These are phyloP conservation scores for Mimachlamys varia DNA, from an alignment of 2,888 invertebrate genomes.

Conservation along the genomic window DNA sequence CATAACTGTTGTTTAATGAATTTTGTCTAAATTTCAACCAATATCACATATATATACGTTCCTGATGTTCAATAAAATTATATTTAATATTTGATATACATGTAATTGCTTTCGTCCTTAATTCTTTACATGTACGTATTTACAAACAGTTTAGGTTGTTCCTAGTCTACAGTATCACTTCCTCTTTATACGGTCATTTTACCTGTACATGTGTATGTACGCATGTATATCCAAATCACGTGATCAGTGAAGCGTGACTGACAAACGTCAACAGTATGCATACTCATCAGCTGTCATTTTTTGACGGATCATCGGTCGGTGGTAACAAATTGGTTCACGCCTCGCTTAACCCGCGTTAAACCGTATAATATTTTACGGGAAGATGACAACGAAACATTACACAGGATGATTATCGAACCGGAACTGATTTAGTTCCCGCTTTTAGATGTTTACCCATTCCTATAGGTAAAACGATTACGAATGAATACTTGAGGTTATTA, in stretches of 20 bases:
- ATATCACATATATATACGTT: no score
- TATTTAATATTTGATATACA: no score
- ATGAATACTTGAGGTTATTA: not conserved
- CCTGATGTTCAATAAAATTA: no score
- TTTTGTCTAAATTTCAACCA: no score
- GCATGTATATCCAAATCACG: not conserved
- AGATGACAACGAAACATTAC: not conserved
- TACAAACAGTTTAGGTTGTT: not conserved
- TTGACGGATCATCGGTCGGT: not conserved
- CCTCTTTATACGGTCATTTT: not conserved
- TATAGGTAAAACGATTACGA: not conserved
- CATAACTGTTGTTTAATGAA: no score
- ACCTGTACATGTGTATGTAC: not conserved
- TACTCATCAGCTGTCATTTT: not conserved
- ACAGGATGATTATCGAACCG: not conserved
- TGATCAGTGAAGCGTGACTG: slow-evolving; percentile 8
- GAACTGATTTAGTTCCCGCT: not conserved
- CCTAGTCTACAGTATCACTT: not conserved
- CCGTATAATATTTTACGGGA: not conserved
- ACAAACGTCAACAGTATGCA: not conserved
- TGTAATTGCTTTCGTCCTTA: no score
- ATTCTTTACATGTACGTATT: no score
- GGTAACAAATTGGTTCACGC: not conserved
- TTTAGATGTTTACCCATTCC: not conserved
- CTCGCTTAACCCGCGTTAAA: not conserved